Base-by-base conservation (phyloP, 2,888 invertebrate genomes). In the Lepas anatifera region DNA sequence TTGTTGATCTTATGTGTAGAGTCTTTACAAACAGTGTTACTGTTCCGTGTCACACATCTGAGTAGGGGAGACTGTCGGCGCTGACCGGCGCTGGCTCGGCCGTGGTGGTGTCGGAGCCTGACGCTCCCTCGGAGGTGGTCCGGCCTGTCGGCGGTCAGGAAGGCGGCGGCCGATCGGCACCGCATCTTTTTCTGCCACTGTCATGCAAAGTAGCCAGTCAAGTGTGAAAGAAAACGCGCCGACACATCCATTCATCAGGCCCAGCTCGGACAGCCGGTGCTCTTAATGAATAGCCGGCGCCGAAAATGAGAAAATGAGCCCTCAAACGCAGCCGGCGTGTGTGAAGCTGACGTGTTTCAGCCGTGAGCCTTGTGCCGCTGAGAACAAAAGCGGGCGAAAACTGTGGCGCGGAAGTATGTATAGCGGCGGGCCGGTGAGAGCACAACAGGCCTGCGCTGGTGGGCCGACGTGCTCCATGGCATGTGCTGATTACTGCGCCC, bases 251-350 rank as follows among this genome's bases (percentile, higher is more conserved):
- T 58, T 58, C 58, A 58, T 58, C 58, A 58, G 8, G 18, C 18
- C 32, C 32, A 35, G 18, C 6, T 16, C 22, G n/a, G n/a, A 35
- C 25, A 58, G 25, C 32, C 25, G 58, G 32, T 35, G 25, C 35
- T 22, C 22, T 6, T 58, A 58, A 58, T 58, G 16, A 58, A 32
- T 16, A 35, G 10, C 58, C 58, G 58, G 35, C 32, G 4, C 18
- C 58, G 35, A 35, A 58, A 58, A 58, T 58, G 32, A 58, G 58
- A 58, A 58, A 58, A 58, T 58, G 58, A 58, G 58, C 58, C 58
- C 22, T 22, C 58, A 58, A 58, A 58, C 35, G 58, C n/a, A 58
- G 32, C 29, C 22, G 58, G 35, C 58, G n/a, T 22, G 58, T 35
- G 58, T 32, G 58, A 58, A 35, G 18, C n/a, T n/a, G n/a, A n/a